Conservation (phyloP, 2,888 invertebrate species). For the Eristalis arbustorum region DNA sequence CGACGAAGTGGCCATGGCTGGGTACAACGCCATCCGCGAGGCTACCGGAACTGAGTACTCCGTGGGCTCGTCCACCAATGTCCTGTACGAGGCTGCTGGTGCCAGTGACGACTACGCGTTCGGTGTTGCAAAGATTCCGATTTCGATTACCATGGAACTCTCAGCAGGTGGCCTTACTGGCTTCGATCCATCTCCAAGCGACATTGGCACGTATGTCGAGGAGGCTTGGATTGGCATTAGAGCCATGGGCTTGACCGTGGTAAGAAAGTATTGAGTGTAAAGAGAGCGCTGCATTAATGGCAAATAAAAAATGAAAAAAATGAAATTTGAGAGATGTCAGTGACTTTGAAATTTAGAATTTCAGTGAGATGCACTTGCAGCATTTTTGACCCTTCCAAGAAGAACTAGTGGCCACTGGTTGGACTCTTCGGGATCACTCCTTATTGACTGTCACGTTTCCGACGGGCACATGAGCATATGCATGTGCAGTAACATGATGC, state of each 20-base stretch:
- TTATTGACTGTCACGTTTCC: no score
- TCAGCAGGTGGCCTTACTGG: slow-evolving; percentile 82
- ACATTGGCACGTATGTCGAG: slow-evolving; percentile 82
- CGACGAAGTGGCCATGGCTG: slow-evolving; percentile 77
- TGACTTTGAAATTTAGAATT: no score
- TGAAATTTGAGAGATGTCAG: no score
- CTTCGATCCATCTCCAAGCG: slow-evolving; percentile 82
- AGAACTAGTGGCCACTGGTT: no score
- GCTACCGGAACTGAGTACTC: slow-evolving; percentile 77
- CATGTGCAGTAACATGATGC: no score
- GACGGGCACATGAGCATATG: no score
- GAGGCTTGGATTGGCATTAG: slow-evolving; percentile 83
- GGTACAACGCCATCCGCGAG: slow-evolving; percentile 77
- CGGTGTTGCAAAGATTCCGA: slow-evolving; percentile 81
- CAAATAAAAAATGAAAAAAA: no score
- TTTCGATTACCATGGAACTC: slow-evolving; percentile 85
- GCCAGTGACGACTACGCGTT: slow-evolving; percentile 86
- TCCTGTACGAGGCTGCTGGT: slow-evolving; percentile 82
- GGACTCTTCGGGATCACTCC: no score
- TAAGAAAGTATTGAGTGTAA: slow-evolving; percentile 73
- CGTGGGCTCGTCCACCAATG: slow-evolving; percentile 81
- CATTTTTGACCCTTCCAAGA: no score
- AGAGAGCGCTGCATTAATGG: no score
- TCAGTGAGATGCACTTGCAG: no score
- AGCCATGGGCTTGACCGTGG: slow-evolving; percentile 76